phyloP scores from a whole-genome alignment of 1,140 invertebrate genomes.

The Eubasilissa regina region DNA sequence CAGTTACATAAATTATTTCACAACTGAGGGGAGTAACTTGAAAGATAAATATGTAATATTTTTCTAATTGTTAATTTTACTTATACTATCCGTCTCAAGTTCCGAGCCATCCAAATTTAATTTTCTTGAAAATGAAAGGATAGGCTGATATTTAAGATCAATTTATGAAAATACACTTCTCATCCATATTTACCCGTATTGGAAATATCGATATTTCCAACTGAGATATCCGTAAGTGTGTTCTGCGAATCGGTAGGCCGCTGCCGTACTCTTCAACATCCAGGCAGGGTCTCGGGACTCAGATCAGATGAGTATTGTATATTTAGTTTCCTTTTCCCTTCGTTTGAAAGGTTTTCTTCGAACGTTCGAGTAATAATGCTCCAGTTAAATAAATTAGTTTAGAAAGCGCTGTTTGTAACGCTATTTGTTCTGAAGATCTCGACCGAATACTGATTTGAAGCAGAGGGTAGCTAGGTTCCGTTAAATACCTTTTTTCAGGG shows the following conservation, averaged over 20 bases:
- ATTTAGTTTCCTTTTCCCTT: background rate
- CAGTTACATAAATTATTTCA: too few relatives aligned
- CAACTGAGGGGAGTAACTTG: too few relatives aligned
- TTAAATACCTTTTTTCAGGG: constrained; percentile 28
- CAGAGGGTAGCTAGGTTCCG: background rate
- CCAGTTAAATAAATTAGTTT: constrained; percentile 38
- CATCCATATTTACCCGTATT: too few relatives aligned
- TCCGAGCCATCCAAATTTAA: too few relatives aligned
- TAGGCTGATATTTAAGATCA: too few relatives aligned
- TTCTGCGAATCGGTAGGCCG: background rate
- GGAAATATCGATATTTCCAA: too few relatives aligned
- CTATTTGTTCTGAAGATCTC: constrained; percentile 30
- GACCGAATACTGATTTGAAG: constrained; percentile 20
- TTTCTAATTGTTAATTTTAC: too few relatives aligned
- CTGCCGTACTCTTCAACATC: background rate
- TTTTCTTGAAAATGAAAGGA: too few relatives aligned
- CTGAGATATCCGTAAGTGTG: too few relatives aligned
- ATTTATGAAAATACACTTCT: too few relatives aligned
- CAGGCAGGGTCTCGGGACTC: background rate
- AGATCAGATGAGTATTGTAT: constrained; percentile 19
- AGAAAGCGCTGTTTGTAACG: constrained; percentile 30
- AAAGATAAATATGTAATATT: too few relatives aligned
- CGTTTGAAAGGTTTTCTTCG: constrained; percentile 15
- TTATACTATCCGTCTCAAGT: too few relatives aligned
- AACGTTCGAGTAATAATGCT: constrained; percentile 28